Conservation (phyloP, 1,140 invertebrate genomes). For the Diuraphis noxia region DNA sequence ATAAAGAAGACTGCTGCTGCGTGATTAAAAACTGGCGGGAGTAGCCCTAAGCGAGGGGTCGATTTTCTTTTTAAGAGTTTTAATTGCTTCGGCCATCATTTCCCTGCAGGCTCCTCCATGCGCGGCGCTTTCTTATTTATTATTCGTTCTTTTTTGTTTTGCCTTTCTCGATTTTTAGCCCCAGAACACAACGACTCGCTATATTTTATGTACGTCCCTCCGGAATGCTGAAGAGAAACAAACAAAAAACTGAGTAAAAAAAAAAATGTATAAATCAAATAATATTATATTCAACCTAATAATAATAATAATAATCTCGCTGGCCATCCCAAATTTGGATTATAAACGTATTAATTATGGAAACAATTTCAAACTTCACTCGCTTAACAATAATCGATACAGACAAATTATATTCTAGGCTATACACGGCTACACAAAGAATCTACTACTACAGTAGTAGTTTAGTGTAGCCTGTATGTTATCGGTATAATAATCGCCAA, state of each 20-base stretch:
- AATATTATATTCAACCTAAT: background rate
- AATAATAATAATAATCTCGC: background rate
- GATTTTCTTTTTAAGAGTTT: slow-evolving; percentile 59
- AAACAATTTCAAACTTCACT: background rate
- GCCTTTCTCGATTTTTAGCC: slow-evolving; percentile 44
- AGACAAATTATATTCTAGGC: background rate
- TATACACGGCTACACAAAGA: background rate
- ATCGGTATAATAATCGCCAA: too few species aligned
- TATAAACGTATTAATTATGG: background rate
- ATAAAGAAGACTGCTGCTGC: slow-evolving; percentile 55
- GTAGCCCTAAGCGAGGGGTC: slow-evolving; percentile 54
- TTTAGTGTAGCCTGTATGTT: background rate
- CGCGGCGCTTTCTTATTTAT: slow-evolving; percentile 55
- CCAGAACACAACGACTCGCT: slow-evolving; percentile 31
- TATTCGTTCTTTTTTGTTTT: slow-evolving; percentile 55
- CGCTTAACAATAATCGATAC: background rate
- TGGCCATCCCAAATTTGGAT: background rate
- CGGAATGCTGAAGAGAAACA: background rate
- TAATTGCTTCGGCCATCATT: slow-evolving; percentile 59
- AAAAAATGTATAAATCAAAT: background rate
- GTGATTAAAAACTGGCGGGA: slow-evolving; percentile 56
- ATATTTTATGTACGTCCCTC: slow-evolving; percentile 10
- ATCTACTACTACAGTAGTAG: background rate
- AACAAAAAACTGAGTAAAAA: background rate
- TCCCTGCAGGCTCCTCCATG: slow-evolving; percentile 55